These are phyloP conservation scores for Vesta saturnalis DNA, from an alignment of 2,888 invertebrate species.

Conservation along the genomic window DNA sequence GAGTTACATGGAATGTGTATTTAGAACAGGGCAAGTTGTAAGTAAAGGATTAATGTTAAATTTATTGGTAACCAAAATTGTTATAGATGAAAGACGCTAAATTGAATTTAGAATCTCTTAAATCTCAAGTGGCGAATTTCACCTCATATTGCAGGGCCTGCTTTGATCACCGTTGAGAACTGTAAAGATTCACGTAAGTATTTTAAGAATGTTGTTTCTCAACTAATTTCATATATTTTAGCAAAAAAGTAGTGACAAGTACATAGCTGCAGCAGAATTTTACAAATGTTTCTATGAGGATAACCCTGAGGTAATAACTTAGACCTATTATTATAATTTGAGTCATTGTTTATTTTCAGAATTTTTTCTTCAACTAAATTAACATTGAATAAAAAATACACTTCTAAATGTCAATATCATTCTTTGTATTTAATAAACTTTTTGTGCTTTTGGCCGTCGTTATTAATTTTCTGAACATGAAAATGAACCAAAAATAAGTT, in stretches of 20 bases:
- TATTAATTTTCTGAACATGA: too few relatives aligned
- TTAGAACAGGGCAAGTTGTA: slow-evolving; percentile 65
- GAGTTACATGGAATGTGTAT: slow-evolving; percentile 64
- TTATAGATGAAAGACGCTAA: slow-evolving; percentile 26
- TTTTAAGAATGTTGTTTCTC: neutral
- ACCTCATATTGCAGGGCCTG: neutral
- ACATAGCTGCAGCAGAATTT: slow-evolving; percentile 16
- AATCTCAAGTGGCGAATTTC: slow-evolving; percentile 17
- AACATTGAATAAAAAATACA: too few relatives aligned
- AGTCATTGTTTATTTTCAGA: neutral
- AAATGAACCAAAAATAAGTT: too few relatives aligned
- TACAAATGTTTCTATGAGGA: slow-evolving; percentile 30
- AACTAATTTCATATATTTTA: neutral
- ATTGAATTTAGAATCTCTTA: slow-evolving; percentile 17
- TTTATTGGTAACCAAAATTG: too few relatives aligned
- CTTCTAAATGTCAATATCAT: too few relatives aligned
- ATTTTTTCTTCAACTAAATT: slow-evolving; percentile 6
- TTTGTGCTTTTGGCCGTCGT: too few relatives aligned
- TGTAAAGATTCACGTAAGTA: slow-evolving; percentile 26
- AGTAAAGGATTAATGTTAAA: too few relatives aligned
- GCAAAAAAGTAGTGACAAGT: slow-evolving; percentile 19
- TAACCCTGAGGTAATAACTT: slow-evolving; percentile 25
- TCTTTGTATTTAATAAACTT: too few relatives aligned
- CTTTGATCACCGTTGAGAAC: neutral
- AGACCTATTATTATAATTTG: too few relatives aligned